phyloP scores from a whole-genome alignment of 2,888 invertebrate genomes.

The Selenia dentaria region DNA sequence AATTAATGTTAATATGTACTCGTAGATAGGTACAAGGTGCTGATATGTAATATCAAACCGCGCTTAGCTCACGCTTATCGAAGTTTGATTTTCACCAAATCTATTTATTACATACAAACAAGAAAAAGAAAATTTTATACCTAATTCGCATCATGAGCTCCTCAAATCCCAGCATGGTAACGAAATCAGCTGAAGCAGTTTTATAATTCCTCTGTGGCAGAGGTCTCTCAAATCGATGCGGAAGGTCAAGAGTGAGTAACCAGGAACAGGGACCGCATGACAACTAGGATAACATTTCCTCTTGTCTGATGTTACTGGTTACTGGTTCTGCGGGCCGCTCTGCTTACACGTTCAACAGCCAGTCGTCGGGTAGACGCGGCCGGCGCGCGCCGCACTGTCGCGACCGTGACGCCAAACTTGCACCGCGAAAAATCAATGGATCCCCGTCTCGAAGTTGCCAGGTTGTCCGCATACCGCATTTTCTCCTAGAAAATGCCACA shows the following conservation, averaged over 20 bases:
- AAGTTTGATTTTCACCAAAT: too few relatives aligned
- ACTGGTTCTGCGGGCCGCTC: slow-evolving; percentile 25
- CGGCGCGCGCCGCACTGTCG: slow-evolving; percentile 78
- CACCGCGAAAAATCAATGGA: slow-evolving; percentile 82
- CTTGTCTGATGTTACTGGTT: slow-evolving; percentile 40
- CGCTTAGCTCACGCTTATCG: too few relatives aligned
- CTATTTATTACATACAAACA: too few relatives aligned
- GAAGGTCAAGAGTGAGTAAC: slow-evolving; percentile 62
- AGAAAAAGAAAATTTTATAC: too few relatives aligned
- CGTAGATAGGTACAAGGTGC: too few relatives aligned
- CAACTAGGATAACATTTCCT: slow-evolving; percentile 67
- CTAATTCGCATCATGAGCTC: too few relatives aligned
- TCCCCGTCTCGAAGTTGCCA: slow-evolving; percentile 50
- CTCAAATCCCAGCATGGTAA: slow-evolving; percentile 32
- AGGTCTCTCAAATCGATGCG: slow-evolving; percentile 59
- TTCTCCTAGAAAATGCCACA: slow-evolving; percentile 74
- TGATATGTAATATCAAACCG: too few relatives aligned
- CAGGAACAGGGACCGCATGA: slow-evolving; percentile 66
- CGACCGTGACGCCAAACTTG: slow-evolving; percentile 72
- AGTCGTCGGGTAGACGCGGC: slow-evolving; percentile 76
- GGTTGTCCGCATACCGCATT: slow-evolving; percentile 83
- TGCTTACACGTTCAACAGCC: too few relatives aligned
- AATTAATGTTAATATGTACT: too few relatives aligned
- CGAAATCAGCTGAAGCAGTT: slow-evolving; percentile 67
- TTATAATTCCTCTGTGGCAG: too few relatives aligned